Conservation (phyloP, 2,113 vertebrate species). For the Syngnathoides biaculeatus region DNA sequence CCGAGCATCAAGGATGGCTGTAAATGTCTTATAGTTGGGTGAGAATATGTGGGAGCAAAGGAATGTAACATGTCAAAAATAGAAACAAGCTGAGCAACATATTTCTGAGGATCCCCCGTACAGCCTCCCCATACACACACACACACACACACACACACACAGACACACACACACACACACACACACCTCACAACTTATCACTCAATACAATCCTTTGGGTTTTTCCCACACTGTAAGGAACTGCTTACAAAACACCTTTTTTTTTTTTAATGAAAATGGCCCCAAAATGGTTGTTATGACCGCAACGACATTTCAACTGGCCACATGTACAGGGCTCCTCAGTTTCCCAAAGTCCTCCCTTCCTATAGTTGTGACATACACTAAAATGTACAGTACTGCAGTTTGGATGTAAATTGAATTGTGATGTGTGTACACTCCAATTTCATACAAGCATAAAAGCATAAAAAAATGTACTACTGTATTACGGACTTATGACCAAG, state of each 20-base stretch:
- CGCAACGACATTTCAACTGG: too few relatives aligned
- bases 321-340: too few relatives aligned
- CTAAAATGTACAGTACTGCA: too few relatives aligned
- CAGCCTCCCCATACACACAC: conserved; percentile 14
- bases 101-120: conserved; percentile 49
- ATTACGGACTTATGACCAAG: neutral
- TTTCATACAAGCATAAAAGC: too few relatives aligned
- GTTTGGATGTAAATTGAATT: too few relatives aligned
- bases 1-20: conserved; percentile 75
- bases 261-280: neutral
- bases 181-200: neutral
- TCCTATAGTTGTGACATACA: too few relatives aligned
- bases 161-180: neutral
- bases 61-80: conserved; percentile 80
- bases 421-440: too few relatives aligned
- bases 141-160: neutral
- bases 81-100: conserved; percentile 57
- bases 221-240: neutral
- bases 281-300: too few relatives aligned
- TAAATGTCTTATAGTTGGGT: conserved; percentile 78
- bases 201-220: neutral
- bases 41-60: conserved; percentile 73
- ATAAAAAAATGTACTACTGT: neutral
- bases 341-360: too few relatives aligned
- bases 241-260: too few relatives aligned